phyloP scores from a whole-genome alignment of 2,888 invertebrate species.

The Acronicta aceris region DNA sequence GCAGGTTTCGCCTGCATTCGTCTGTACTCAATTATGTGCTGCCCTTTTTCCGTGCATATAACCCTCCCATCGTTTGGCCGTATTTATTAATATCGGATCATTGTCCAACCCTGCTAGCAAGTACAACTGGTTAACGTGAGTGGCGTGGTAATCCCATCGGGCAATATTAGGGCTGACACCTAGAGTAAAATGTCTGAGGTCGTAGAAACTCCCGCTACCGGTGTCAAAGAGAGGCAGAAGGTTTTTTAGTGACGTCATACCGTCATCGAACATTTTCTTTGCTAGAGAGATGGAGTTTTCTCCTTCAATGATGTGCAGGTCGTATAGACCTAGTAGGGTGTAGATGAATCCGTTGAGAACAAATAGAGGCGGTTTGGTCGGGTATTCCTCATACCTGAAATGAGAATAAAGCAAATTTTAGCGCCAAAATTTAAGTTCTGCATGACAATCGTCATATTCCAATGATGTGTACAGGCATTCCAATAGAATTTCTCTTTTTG shows the following conservation, averaged over 20 bases:
- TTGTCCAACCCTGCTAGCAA: conserved; percentile 95
- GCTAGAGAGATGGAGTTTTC: conserved; percentile 92
- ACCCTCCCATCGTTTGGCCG: conserved; percentile 97
- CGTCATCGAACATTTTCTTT: conserved; percentile 93
- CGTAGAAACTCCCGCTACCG: conserved; percentile 98
- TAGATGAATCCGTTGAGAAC: conserved; percentile 99
- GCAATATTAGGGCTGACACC: conserved; percentile 98
- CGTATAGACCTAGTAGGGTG: conserved; percentile 98
- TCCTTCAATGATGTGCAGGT: conserved; percentile 95
- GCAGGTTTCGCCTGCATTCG: conserved; percentile 39
- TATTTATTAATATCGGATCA: conserved; percentile 94
- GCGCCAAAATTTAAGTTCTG: neutral
- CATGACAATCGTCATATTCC: no score
- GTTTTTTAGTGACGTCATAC: conserved; percentile 95
- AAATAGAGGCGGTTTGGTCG: conserved; percentile 97
- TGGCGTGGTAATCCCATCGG: conserved; percentile 99
- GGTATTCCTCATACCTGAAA: conserved; percentile 98
- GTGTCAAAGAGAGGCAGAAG: conserved; percentile 98
- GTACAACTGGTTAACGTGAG: conserved; percentile 98
- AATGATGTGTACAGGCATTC: no score
- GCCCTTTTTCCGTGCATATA: conserved; percentile 98
- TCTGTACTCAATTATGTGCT: conserved; percentile 94
- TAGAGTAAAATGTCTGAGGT: conserved; percentile 97
- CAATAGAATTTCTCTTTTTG: no score
- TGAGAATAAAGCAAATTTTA: neutral